Base-by-base conservation (phyloP, 2,888 invertebrate genomes). In the Xestia xanthographa region DNA sequence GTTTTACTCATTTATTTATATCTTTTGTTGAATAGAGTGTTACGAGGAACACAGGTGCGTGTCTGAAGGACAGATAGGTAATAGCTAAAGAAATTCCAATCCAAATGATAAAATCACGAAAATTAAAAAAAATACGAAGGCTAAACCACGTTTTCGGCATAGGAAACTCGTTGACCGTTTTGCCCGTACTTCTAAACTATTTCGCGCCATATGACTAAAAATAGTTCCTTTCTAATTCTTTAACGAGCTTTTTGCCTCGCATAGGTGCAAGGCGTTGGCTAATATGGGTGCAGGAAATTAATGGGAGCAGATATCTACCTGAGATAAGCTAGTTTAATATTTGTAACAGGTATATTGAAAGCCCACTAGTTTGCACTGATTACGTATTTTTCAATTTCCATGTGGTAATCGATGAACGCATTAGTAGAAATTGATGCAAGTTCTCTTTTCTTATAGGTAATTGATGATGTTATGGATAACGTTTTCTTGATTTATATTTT, bases 211-310 rank as follows among this genome's bases (percentile, higher is more conserved):
- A 75, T 70, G 72, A 50, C 45, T 84, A 84, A 87, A 87, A 84
- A 80, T 73, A 82, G 84, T 87, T 87, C 88, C 89, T 88, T 84
- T 86, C 85, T 80, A 83, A 75, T 80, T 75, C 73, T 74, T 73
- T 89, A 87, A 86, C 87, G 86, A 86, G 84, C 81, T 86, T 86
- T 84, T 86, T 85, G 70, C 86, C 17, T 75, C 71, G 1, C 53
- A 77, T 88, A 86, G 70, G 84, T 80, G 81, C 77, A 82, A 84
- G 88, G 87, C 85, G 90, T 84, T 84, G 85, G 82, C 79, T 85
- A 81, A 86, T 50, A 80, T 79, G 73, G 66, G 63, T 78, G 73
- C 85, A 87, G 90, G 89, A 90, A 87, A 88, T 87, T 89, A 86
- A 83, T 75, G 77, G 58, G 76, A 77, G 76, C 72, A 83, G 75